Evolutionary conservation across 2,888 invertebrate species (phyloP).

Genomic region (Orthosia incerta): DNA sequence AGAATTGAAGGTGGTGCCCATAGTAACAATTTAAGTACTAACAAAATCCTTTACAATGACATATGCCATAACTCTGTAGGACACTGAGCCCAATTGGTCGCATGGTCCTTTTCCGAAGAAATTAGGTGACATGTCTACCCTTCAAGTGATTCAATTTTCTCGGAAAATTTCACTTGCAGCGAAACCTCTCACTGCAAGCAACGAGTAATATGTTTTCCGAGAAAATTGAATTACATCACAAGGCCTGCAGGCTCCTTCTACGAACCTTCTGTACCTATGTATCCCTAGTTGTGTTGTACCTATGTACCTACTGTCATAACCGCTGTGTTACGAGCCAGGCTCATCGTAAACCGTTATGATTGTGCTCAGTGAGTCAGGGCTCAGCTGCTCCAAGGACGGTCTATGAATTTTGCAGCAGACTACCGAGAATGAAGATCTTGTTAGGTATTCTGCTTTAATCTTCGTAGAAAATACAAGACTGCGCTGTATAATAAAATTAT

Average conservation of each 20-base stretch:
- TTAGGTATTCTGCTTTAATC: conserved; percentile 8
- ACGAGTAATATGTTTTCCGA: neutral
- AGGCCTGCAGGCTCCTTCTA: neutral
- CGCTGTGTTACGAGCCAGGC: conserved; percentile 21
- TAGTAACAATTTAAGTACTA: no score
- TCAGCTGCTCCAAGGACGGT: conserved; percentile 15
- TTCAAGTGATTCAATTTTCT: neutral
- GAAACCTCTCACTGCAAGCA: neutral
- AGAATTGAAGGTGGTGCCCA: no score
- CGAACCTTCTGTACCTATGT: conserved; percentile 20
- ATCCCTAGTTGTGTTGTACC: neutral
- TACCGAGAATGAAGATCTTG: neutral
- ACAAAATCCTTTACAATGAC: no score
- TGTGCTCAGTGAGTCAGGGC: conserved; percentile 14
- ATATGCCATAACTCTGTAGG: no score
- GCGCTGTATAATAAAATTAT: neutral
- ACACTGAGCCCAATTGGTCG: no score
- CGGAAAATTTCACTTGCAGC: neutral
- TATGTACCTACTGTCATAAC: neutral
- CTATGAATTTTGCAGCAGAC: conserved; percentile 28
- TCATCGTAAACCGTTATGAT: conserved; percentile 47
- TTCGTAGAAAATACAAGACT: neutral
- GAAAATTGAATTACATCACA: neutral
- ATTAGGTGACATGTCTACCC: no score
- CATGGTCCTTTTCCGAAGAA: no score